Percentiles rank a stretch among this genome's conserved stretches.
Conservation (phyloP, 2,797 vertebrate species). For the Xenentodon cancila region DNA sequence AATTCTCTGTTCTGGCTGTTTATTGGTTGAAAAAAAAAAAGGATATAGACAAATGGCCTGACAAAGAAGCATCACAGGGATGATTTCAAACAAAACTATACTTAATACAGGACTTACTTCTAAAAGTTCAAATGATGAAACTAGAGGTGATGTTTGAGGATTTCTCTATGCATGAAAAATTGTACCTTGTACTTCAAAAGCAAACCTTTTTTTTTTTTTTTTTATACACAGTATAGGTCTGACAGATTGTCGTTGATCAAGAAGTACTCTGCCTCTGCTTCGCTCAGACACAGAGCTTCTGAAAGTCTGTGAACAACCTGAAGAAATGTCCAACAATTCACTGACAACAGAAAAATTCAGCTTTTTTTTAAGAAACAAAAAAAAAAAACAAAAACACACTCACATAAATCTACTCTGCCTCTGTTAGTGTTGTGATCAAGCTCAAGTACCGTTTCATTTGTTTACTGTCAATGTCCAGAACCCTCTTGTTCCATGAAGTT, state of each 20-base stretch:
- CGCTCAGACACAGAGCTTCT: conserved; percentile 8
- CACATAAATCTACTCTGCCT: neutral
- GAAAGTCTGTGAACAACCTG: conserved; percentile 3
- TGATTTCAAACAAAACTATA: no score
- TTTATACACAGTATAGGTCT: neutral
- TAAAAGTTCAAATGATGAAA: neutral
- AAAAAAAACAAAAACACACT: neutral
- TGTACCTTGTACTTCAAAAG: neutral
- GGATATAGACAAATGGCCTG: neutral
- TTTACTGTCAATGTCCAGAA: conserved; percentile 48
- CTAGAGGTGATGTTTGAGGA: neutral
- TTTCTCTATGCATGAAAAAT: no score
- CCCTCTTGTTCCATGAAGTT: conserved; percentile 26
- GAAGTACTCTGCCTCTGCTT: neutral
- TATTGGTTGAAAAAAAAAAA: conserved; percentile 2
- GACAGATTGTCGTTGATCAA: conserved; percentile 3
- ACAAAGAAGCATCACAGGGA: no score
- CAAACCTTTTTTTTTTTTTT: accelerated
- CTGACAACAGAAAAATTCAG: conserved; percentile 4
- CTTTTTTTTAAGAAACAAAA: neutral
- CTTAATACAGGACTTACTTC: neutral
- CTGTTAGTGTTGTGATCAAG: conserved; percentile 23
- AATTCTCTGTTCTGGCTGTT: neutral
- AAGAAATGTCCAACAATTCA: neutral
- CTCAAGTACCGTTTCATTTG: conserved; percentile 54